Base-by-base conservation (phyloP, 2,888 invertebrate species). In the Drosophila meridiana region DNA sequence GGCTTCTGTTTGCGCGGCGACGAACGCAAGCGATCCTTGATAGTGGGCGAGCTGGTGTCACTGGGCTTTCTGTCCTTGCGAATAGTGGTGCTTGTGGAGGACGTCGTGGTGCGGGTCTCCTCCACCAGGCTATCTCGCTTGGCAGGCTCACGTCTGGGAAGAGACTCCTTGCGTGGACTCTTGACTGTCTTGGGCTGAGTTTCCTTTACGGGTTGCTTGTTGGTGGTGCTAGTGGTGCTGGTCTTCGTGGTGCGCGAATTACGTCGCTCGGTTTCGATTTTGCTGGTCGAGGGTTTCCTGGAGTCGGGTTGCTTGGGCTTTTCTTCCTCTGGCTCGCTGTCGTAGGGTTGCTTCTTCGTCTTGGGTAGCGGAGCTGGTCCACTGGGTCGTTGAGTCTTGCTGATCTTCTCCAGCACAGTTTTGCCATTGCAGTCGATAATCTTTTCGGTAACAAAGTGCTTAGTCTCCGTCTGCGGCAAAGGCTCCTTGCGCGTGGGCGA, bases 11-110 rank as follows among this genome's bases (percentile, higher is more conserved):
- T 90, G 9, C 91, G 83, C 0, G 91, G 81, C 7, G 92, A 82
- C 0, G 92, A 90, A 5, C 92, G 82, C 57, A 92, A 67, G 0
- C 91, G 89, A 59, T 92, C 92, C 72, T 91, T 91, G 13, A 91
- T 90, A 3, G 67, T 76, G 0, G 84, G 50, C 0, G 79, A 64
- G 7, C 34, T 64, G 6, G 52, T 32, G 11, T 76, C 79, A 34
- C 63, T 81, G 4, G 76, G 64, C 48, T 90, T 87, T 7, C 80
- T 63, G 32, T 73, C 65, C 47, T 61, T 64, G 8, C 62, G 61
- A 5, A 57, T 67, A 4, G 42, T 75, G 14, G 34, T 73, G 8
- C 80, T 70, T 5, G 62, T 75, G 13, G 71, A 75, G 32, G 67
- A 77, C 6, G 60, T 75, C 9, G 70, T 76, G 26, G 67, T 78